These are phyloP conservation scores for Amblyopsis hoosieri DNA, from an alignment of 2,797 vertebrate genomes.

Conservation along the genomic window DNA sequence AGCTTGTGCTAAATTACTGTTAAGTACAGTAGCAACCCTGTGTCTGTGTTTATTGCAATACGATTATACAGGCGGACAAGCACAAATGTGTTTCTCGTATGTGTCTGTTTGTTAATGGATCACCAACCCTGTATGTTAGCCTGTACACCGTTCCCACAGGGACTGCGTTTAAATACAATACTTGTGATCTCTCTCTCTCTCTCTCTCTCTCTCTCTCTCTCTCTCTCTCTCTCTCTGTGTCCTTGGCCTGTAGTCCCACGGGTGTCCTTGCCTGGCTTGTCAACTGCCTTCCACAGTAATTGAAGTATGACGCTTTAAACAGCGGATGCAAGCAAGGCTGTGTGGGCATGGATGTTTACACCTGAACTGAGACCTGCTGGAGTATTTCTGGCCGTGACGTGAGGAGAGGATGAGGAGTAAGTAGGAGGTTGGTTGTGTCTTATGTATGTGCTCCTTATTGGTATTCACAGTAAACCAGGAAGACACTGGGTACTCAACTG, in stretches of 20 bases:
- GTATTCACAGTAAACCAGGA: no score
- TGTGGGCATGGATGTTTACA: conserved; percentile 59
- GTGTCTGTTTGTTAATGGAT: conserved; percentile 17
- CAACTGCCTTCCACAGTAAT: conserved; percentile 41
- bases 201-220: conserved; percentile 21
- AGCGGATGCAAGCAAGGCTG: conserved; percentile 34
- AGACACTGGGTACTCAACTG: no score
- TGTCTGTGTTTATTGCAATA: conserved; percentile 12
- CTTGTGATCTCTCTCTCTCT: conserved; percentile 17
- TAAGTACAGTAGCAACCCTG: neutral
- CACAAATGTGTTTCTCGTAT: conserved; percentile 14
- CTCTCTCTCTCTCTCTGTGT: conserved; percentile 5
- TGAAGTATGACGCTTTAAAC: conserved; percentile 49
- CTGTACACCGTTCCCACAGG: conserved; percentile 47
- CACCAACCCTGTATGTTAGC: conserved; percentile 22
- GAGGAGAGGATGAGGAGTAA: conserved; percentile 43
- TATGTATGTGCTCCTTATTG: no score
- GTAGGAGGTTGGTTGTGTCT: conserved; percentile 17
- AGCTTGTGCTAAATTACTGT: no score
- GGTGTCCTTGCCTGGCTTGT: conserved; percentile 28
- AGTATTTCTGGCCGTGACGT: conserved; percentile 48
- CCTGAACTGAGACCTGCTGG: conserved; percentile 45
- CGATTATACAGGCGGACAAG: conserved; percentile 4
- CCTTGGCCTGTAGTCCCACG: conserved; percentile 2
- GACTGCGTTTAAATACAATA: conserved; percentile 46